phyloP scores from a whole-genome alignment of 23 tunicate species.

The Trididemnum nubilum region DNA sequence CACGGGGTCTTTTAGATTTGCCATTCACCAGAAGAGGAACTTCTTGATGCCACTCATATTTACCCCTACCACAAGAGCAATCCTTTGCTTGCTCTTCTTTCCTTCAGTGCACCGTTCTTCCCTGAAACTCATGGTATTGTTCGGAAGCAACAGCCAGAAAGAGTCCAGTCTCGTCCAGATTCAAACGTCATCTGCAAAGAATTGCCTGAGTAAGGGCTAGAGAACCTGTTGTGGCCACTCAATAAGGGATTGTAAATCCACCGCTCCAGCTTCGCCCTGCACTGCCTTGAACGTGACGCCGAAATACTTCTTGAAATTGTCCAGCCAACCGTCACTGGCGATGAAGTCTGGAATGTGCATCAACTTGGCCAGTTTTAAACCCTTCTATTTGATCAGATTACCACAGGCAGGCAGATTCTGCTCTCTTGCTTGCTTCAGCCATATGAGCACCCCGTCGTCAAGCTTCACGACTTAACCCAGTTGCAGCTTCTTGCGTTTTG shows the following conservation, averaged over 20 bases:
- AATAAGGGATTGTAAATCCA: constrained; percentile 36
- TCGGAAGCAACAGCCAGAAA: constrained; percentile 39
- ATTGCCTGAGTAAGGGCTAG: constrained; percentile 32
- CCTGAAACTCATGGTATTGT: constrained; percentile 42
- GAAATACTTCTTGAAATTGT: constrained; percentile 30
- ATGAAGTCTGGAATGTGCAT: no score
- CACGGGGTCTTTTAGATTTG: constrained; percentile 17
- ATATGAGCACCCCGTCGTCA: constrained; percentile 44
- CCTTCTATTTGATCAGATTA: constrained; percentile 18
- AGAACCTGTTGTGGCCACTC: constrained; percentile 47
- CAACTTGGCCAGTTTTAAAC: constrained; percentile 4
- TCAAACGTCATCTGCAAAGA: constrained; percentile 43
- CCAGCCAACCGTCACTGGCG: no score
- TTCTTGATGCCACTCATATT: no score
- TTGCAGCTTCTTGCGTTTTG: constrained; percentile 4
- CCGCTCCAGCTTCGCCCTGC: no score
- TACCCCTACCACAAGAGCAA: constrained; percentile 17
- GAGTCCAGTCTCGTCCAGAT: constrained; percentile 49
- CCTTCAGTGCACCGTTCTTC: constrained; percentile 40
- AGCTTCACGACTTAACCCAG: constrained; percentile 21
- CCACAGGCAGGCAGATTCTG: constrained; percentile 42
- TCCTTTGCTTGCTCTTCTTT: constrained; percentile 49
- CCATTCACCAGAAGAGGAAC: constrained; percentile 35
- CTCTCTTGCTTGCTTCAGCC: no score
- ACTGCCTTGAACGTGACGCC: constrained; percentile 40